These are phyloP conservation scores for Gymnoscopelus microlampas DNA, from an alignment of 2,797 vertebrate genomes.

Conservation along the genomic window DNA sequence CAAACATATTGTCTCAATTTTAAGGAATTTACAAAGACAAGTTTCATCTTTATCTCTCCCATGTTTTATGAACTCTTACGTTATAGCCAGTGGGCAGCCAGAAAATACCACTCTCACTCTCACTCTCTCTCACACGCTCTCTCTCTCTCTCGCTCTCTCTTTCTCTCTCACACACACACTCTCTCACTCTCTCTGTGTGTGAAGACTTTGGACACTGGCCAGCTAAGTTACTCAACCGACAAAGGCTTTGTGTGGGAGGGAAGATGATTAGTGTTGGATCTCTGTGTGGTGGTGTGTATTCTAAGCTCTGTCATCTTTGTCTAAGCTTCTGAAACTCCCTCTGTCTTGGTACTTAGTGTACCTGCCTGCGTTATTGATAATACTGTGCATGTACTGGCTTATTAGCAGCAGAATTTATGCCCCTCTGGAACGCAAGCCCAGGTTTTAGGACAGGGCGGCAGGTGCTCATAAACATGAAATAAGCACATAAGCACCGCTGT, in stretches of 20 bases:
- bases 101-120: slow-evolving; percentile 43
- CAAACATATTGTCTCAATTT: slow-evolving; percentile 30
- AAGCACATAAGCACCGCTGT: slow-evolving; percentile 25
- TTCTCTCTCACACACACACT: neutral
- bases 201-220: slow-evolving; percentile 53
- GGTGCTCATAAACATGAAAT: slow-evolving; percentile 19
- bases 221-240: slow-evolving; percentile 43
- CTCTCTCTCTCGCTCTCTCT: neutral
- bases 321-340: slow-evolving; percentile 43
- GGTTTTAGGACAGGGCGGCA: slow-evolving; percentile 8
- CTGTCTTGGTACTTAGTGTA: slow-evolving; percentile 20
- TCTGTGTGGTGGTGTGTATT: slow-evolving; percentile 26
- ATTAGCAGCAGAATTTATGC: slow-evolving; percentile 30
- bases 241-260: slow-evolving; percentile 36
- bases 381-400: slow-evolving; percentile 36
- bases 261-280: slow-evolving; percentile 56
- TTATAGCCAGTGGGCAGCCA: slow-evolving; percentile 33
- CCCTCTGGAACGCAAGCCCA: slow-evolving; percentile 25
- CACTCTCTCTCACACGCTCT: too few relatives aligned
- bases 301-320: slow-evolving; percentile 28
- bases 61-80: slow-evolving; percentile 25
- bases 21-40: slow-evolving; percentile 32
- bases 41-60: slow-evolving; percentile 10
- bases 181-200: neutral
- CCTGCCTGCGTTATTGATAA: slow-evolving; percentile 35